Evolutionary conservation across 2,113 vertebrate genomes (phyloP), one percentile per base, ranked within the genome.

Genomic region (Spermophilus dauricus): DNA sequence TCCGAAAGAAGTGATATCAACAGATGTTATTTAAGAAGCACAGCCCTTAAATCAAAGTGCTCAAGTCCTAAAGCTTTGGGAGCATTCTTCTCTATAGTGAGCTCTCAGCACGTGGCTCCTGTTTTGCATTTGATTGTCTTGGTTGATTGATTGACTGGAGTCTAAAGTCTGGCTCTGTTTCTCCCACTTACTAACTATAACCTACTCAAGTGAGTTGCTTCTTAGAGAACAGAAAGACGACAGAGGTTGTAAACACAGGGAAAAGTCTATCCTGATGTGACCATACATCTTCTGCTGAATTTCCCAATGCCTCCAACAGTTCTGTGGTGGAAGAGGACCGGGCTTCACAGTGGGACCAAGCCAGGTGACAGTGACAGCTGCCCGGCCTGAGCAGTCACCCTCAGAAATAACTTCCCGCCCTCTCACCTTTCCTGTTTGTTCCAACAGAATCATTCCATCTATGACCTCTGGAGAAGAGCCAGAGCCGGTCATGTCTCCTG

Each of bases 351-450:
- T 1, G 65, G 37, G 1, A 8, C 20, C 42, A 34, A 70, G 26
- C 30, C 22, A 34, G 4, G 1, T 42, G 26, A 48, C 4, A 24
- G 4, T 16, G 20, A 16, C 11, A 4, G 0, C 30, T 13, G 2
- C 42, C 30, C 30, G 28, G 10, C 56, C 56, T 20, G 4, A 76
- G 18, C 8, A 18, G 8, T 26, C 20, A 12, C 4, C 8, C 30
- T 86, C 70, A 61, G 9, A 7, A 69, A 8, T n/a, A 87, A 39
- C 37, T 28, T n/a, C 14, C 13, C 17, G 7, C 58, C 2, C 14
- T 73, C 28, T 34, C 11, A 34, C 58, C 24, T 22, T 82, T 16
- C 28, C 7, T 39, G 28, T 20, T 53, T 45, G 39, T n/a, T 75
- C 63, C 32, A n/a, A 24, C 22, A 8, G 4, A 95, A 30, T 67